These are phyloP conservation scores for Apeltes quadracus DNA, from an alignment of 2,113 vertebrate genomes.

Conservation along the genomic window DNA sequence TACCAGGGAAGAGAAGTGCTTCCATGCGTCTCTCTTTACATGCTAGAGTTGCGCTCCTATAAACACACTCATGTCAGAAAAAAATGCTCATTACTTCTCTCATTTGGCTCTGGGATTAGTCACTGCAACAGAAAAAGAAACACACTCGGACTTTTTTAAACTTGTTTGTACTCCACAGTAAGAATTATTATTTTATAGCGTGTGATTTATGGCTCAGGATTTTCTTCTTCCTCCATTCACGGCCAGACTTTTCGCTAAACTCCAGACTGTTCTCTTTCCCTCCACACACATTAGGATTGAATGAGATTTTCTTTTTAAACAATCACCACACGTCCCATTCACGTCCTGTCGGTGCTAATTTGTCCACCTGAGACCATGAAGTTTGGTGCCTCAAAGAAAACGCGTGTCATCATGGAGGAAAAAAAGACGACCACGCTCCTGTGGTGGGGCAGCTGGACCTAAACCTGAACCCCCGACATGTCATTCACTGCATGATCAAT, in stretches of 20 bases:
- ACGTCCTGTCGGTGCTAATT: background rate
- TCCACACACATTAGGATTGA: constrained; percentile 6
- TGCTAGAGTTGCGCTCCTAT: constrained; percentile 77
- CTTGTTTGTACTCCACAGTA: constrained; percentile 67
- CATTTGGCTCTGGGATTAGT: constrained; percentile 72
- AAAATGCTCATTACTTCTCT: constrained; percentile 81
- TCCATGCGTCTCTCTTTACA: constrained; percentile 80
- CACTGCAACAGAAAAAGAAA: constrained; percentile 66
- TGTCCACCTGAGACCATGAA: background rate
- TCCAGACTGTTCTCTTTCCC: background rate
- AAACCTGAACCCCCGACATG: constrained; percentile 79
- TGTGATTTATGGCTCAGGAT: constrained; percentile 61
- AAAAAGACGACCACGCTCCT: constrained; percentile 28
- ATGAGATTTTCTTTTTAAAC: background rate
- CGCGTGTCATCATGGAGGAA: constrained; percentile 2
- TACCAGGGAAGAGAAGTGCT: constrained; percentile 76
- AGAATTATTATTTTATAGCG: constrained; percentile 73
- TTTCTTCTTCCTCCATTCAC: constrained; percentile 23
- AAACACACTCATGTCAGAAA: constrained; percentile 79
- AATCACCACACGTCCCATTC: background rate
- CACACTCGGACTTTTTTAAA: constrained; percentile 58
- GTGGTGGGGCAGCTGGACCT: constrained; percentile 44
- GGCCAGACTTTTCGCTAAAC: background rate
- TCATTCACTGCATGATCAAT: constrained; percentile 80
- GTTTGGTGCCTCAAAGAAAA: constrained; percentile 4